Base-by-base conservation (phyloP, 2,888 invertebrate species). In the Cephalotes varians region DNA sequence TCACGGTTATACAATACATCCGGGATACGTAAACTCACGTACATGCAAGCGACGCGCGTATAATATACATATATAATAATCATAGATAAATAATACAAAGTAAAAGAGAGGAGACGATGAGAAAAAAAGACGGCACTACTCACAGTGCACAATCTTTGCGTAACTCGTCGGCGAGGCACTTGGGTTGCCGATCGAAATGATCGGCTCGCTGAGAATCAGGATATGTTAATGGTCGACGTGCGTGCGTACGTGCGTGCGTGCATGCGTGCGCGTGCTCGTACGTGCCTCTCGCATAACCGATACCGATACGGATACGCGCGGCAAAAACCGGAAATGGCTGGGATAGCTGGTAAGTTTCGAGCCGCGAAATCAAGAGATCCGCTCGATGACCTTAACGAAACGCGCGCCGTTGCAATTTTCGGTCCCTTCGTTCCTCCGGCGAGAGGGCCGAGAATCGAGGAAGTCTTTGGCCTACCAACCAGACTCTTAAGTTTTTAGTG, bases 301-400 rank as follows among this genome's bases (percentile, higher is more conserved):
- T 69, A 56, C 34, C 65, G 44, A 51, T n/a, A n/a, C 51, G 74
- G 74, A 81, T 81, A 71, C 49, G 31, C 77, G 47, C 67, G 34
- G 44, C 71, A 65, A 88, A 79, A 87, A 88, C 81, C 88, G 87
- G 90, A 90, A 90, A 88, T 85, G 81, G 73, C 56, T 72, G 69
- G 77, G 82, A 89, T 88, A 85, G 81, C 84, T 82, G 84, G 80
- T 15, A 69, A 83, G 80, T 74, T 79, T 71, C 51, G 56, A 10
- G 81, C 65, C 40, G 25, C 64, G 65, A 82, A 69, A 76, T 77
- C 67, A 62, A 58, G 83, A 77, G 69, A 83, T 67, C 80, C 84
- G 81, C 79, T n/a, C 37, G 72, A 60, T 47, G 64, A 71, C 34
- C 31, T 64, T 71, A 71, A 82, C 62, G 74, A 47, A n/a, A 12